Percentiles rank a stretch among this genome's conserved stretches.
phyloP scores from a whole-genome alignment of 2,888 invertebrate genomes.

The Scaptomyza parva region DNA sequence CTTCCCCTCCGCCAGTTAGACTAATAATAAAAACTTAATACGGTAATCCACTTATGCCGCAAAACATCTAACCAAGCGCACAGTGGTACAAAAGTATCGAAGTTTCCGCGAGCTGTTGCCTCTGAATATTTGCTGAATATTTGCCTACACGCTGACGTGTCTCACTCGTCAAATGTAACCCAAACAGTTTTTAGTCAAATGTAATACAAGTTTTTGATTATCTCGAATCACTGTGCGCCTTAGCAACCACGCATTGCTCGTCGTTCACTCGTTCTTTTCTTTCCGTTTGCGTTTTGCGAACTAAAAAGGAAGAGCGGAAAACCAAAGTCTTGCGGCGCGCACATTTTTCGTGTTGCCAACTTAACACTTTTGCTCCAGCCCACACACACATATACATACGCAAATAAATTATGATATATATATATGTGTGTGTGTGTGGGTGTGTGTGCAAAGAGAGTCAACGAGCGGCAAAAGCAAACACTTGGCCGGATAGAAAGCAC shows the following conservation, averaged over 20 bases:
- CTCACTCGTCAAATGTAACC: no score
- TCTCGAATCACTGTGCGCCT: constrained; percentile 44
- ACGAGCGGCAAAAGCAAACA: constrained; percentile 73
- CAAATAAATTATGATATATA: constrained; percentile 62
- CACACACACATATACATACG: constrained; percentile 47
- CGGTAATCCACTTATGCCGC: constrained; percentile 78
- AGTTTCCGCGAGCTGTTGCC: no score
- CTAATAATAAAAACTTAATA: constrained; percentile 81
- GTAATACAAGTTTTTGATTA: background rate
- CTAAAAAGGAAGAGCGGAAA: constrained; percentile 37
- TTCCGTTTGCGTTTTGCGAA: constrained; percentile 6
- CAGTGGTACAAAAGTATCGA: constrained; percentile 55
- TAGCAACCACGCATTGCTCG: constrained; percentile 10
- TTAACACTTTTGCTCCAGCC: constrained; percentile 77
- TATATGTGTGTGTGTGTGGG: constrained; percentile 32
- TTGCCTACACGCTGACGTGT: no score
- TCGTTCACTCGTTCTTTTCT: constrained; percentile 19
- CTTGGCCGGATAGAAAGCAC: constrained; percentile 45
- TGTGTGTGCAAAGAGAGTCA: constrained; percentile 56
- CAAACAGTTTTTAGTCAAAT: no score
- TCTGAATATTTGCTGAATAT: no score
- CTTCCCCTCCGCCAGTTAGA: constrained; percentile 75
- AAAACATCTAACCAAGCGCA: constrained; percentile 35
- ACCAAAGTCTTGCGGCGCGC: constrained; percentile 75
- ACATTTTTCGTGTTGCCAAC: constrained; percentile 77